Percentiles rank a stretch among this genome's conserved stretches.
Conservation (phyloP, 1,140 invertebrate genomes). For the Philopotamus ludificatus region DNA sequence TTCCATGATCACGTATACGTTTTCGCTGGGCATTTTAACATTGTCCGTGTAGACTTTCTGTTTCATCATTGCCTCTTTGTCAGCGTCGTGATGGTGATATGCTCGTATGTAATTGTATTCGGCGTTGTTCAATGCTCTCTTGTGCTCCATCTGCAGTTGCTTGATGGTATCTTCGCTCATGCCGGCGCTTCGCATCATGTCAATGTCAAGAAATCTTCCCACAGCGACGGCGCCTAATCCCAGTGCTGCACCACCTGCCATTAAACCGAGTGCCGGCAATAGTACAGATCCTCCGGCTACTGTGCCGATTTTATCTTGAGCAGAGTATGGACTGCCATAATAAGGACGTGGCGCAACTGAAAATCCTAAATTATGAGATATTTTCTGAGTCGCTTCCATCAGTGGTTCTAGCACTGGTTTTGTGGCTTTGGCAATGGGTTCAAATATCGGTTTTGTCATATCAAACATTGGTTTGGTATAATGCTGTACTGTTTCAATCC, state of each 20-base stretch:
- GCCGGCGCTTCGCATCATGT: constrained; percentile 58
- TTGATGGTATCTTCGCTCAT: constrained; percentile 49
- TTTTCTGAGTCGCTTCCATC: constrained; percentile 74
- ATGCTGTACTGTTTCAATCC: constrained; percentile 68
- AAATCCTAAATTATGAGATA: constrained; percentile 71
- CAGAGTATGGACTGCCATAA: constrained; percentile 47
- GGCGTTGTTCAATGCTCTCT: constrained; percentile 52
- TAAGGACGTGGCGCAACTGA: constrained; percentile 48
- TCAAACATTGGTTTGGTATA: constrained; percentile 53
- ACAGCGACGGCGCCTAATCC: constrained; percentile 76
- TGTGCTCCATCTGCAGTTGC: constrained; percentile 58
- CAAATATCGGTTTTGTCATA: constrained; percentile 59
- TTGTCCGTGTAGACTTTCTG: constrained; percentile 53
- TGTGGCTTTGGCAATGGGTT: constrained; percentile 66
- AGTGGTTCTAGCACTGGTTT: constrained; percentile 70
- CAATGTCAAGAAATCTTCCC: constrained; percentile 68
- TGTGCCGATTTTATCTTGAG: constrained; percentile 71
- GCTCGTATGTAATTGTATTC: constrained; percentile 44
- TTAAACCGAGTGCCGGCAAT: constrained; percentile 70
- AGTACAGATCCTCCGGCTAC: constrained; percentile 59
- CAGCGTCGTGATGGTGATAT: constrained; percentile 48
- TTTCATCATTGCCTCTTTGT: constrained; percentile 50
- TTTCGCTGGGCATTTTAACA: constrained; percentile 56
- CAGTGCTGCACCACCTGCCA: constrained; percentile 75
- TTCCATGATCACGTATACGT: constrained; percentile 52